Conservation (phyloP, 2,888 invertebrate genomes). For the Busseola fusca region DNA sequence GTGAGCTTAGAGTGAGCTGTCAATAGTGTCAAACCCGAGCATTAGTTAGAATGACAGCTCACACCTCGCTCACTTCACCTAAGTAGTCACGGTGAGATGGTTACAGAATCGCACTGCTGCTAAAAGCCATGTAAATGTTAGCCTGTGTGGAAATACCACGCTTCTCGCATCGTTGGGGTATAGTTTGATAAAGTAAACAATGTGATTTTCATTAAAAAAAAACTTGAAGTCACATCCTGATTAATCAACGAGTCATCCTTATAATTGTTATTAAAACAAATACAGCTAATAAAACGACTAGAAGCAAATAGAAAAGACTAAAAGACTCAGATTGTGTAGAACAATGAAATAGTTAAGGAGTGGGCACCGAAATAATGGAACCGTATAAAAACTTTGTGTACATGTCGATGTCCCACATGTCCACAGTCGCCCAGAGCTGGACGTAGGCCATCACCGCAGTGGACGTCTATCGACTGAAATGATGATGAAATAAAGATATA, state of each 20-base stretch:
- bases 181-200: conserved; percentile 12
- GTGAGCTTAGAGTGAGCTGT: too few species aligned
- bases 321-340: neutral
- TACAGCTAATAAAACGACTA: neutral
- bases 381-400: neutral
- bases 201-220: neutral
- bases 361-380: neutral
- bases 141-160: conserved; percentile 10
- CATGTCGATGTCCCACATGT: neutral
- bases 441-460: neutral
- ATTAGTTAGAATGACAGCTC: too few species aligned
- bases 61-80: too few species aligned
- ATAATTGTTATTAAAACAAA: neutral
- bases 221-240: neutral
- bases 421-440: too few species aligned
- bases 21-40: too few species aligned
- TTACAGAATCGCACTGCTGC: too few species aligned
- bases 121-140: conserved; percentile 15
- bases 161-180: neutral
- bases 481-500: neutral
- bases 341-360: neutral
- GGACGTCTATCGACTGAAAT: neutral
- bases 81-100: too few species aligned
- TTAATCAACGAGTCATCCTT: neutral
- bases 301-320: neutral